Base-by-base conservation (phyloP, 2,888 invertebrate species). In the Odontocerum albicorne region DNA sequence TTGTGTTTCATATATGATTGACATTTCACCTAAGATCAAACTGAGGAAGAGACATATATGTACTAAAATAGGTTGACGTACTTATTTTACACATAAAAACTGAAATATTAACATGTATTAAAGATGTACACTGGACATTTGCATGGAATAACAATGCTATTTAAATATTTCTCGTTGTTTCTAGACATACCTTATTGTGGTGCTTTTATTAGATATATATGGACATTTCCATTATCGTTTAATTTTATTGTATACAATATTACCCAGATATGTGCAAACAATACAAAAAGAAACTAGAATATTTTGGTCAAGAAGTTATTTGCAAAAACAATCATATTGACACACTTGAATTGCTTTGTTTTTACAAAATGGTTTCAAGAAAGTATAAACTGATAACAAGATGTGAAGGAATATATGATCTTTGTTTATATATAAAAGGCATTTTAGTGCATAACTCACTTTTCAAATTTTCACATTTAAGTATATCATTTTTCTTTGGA, bases 1-100 rank as follows among this genome's bases (percentile, higher is more conserved):
- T 55, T 59, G 59, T 60, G 56, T 60, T 59, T 59, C 15, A 13
- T 59, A 52, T 49, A 57, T 60, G 57, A 57, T 60, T 60, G 60
- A 60, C 60, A 57, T 60, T 60, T 51, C 57, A 60, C 44, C 51
- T 60, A 57, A 54, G 39, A 55, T 49, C 49, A 43, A 57, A 57
- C 57, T 60, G 57, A 60, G 60, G 51, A 40, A 53, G 59, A 60
- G 57, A 60, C 50, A 60, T 53, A 47, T 27, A n/a, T n/a, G n/a
- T n/a, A 53, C 49, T 55, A 59, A 56, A 56, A 42, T 59, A 51
- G 55, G 55, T 59, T 56, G 55, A 59, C 55, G 56, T 56, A 58
- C 36, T 52, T 55, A 54, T 39, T 31, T 31, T 49, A 51, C 36
- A 43, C 19, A 50, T 45, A 50, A 20, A 57, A 47, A 47, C 44